Conservation (phyloP, 2,113 vertebrate genomes). For the Cyanistes caeruleus region DNA sequence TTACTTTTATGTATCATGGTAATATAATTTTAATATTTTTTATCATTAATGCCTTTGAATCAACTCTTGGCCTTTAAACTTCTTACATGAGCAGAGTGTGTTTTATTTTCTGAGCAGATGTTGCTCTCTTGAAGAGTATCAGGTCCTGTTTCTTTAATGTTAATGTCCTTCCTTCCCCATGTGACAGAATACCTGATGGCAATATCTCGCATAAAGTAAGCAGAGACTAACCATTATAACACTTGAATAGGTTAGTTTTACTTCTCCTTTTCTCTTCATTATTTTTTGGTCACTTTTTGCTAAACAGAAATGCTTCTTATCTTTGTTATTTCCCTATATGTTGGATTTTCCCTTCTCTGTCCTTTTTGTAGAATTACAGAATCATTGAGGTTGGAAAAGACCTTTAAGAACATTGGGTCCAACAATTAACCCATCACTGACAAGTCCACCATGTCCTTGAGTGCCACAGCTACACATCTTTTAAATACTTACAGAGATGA, state of each 20-base stretch:
- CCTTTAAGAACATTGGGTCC: not conserved
- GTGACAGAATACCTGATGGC: not conserved
- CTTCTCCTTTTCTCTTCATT: not conserved
- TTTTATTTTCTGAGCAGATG: not conserved
- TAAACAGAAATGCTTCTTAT: not conserved
- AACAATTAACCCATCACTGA: not conserved
- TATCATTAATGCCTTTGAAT: not conserved
- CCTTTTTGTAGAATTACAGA: not conserved
- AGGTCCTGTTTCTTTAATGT: not conserved
- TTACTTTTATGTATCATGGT: accelerated
- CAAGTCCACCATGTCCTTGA: not conserved
- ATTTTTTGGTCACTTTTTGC: not conserved
- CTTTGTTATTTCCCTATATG: not conserved
- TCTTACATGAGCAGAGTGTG: not conserved
- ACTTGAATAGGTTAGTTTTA: not conserved
- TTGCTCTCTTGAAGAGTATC: not conserved
- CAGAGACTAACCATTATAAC: not conserved
- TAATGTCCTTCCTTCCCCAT: not conserved
- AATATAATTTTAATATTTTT: not conserved
- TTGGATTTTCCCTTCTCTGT: not conserved
- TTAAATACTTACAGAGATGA: not conserved
- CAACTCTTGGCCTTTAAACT: not conserved
- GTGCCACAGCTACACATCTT: too few relatives aligned
- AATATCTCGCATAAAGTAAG: not conserved
- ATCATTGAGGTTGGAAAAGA: not conserved